Percentiles rank a stretch among this genome's conserved stretches.
Conservation (phyloP, 2,797 vertebrate species). For the Enteromius paludinosus region DNA sequence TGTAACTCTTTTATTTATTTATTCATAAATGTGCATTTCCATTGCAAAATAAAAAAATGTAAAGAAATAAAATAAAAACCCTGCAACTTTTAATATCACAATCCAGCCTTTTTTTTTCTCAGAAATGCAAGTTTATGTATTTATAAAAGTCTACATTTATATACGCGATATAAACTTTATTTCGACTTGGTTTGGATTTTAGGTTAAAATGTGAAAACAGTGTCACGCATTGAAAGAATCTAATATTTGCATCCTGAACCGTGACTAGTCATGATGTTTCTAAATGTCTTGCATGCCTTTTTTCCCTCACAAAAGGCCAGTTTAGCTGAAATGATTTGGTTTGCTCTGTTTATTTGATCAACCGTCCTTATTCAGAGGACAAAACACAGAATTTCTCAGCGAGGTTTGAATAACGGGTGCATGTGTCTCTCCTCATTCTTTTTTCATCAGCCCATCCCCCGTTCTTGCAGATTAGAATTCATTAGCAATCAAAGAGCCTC, state of each 20-base stretch:
- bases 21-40: no score
- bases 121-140: neutral
- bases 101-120: neutral
- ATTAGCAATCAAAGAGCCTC: conserved; percentile 87
- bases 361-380: neutral
- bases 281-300: neutral
- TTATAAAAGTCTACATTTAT: neutral
- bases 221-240: neutral
- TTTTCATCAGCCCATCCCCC: conserved; percentile 75
- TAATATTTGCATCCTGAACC: neutral
- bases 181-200: neutral
- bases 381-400: neutral
- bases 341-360: neutral
- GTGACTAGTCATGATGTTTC: neutral
- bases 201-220: neutral
- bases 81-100: no score
- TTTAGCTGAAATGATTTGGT: neutral
- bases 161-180: neutral
- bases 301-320: neutral
- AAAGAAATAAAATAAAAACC: no score
- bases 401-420: conserved; percentile 55
- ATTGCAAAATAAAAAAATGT: neutral
- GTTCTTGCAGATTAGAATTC: conserved; percentile 84
- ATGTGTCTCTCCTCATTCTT: conserved; percentile 63
- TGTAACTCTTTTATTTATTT: neutral